phyloP scores from a whole-genome alignment of 2,888 invertebrate genomes.

The Cephus nigrinus region DNA sequence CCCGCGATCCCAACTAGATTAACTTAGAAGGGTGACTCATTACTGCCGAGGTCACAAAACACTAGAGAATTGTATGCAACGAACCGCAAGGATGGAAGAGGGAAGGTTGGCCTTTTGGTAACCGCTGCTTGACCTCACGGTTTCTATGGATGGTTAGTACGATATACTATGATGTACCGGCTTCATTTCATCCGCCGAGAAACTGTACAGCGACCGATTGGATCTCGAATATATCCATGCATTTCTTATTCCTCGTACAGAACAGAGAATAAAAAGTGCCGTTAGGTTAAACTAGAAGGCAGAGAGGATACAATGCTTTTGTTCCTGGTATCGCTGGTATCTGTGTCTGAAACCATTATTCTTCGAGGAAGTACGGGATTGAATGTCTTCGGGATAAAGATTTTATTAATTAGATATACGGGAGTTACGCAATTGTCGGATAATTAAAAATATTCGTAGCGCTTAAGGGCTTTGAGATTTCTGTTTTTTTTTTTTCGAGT shows the following conservation, averaged over 20 bases:
- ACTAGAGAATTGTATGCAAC: constrained; percentile 24
- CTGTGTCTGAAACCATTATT: background rate
- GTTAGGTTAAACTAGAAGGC: background rate
- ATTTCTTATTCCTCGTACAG: background rate
- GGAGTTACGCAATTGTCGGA: too few species aligned
- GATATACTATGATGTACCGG: background rate
- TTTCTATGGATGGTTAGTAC: background rate
- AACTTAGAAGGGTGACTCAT: constrained; percentile 29
- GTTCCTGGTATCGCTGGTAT: background rate
- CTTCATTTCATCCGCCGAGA: background rate
- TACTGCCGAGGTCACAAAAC: constrained; percentile 31
- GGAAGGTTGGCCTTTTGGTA: constrained; percentile 24
- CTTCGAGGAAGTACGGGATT: background rate
- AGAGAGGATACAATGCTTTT: background rate
- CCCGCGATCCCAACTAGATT: background rate
- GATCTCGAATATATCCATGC: background rate
- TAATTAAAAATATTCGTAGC: background rate
- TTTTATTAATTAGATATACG: background rate
- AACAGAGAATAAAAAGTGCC: background rate
- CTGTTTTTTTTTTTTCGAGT: background rate
- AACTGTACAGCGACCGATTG: background rate
- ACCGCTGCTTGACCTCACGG: constrained; percentile 28
- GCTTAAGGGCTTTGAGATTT: background rate
- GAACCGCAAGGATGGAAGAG: constrained; percentile 22
- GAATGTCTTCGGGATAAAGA: background rate